Conservation (phyloP, 2,888 invertebrate genomes). For the Erebia epiphron region DNA sequence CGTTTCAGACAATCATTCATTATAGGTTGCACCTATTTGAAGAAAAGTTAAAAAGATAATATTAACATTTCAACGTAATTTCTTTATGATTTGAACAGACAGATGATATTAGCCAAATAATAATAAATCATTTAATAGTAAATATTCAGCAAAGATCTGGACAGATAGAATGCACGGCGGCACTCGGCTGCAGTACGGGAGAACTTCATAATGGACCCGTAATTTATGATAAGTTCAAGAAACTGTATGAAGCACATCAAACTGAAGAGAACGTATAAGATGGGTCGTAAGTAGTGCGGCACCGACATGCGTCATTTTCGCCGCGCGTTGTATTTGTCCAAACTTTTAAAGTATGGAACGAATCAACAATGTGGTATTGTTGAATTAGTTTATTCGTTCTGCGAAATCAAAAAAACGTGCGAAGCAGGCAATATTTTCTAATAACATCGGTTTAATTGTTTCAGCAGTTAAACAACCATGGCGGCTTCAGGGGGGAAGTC, state of each 20-base stretch:
- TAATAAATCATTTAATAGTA: not conserved
- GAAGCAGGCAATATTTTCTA: not conserved
- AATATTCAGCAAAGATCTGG: not conserved
- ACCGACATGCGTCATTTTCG: not conserved
- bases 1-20: too few relatives aligned
- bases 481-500: conserved; percentile 86
- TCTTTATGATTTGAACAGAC: not conserved
- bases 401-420: not conserved
- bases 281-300: too few relatives aligned
- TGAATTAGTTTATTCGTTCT: not conserved
- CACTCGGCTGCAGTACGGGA: too few relatives aligned
- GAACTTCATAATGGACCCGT: too few relatives aligned
- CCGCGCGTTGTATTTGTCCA: not conserved
- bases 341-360: not conserved
- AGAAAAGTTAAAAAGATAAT: too few relatives aligned
- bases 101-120: not conserved
- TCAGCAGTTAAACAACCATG: conserved; percentile 72
- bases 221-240: too few relatives aligned
- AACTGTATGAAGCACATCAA: too few relatives aligned
- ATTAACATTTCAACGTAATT: not conserved
- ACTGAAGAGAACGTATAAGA: too few relatives aligned
- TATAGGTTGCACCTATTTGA: too few relatives aligned
- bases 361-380: not conserved
- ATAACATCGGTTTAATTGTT: conserved; percentile 39
- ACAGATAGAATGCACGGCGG: not conserved